Evolutionary conservation across 2,797 vertebrate species (phyloP).

Genomic region (Gambelia wislizenii): DNA sequence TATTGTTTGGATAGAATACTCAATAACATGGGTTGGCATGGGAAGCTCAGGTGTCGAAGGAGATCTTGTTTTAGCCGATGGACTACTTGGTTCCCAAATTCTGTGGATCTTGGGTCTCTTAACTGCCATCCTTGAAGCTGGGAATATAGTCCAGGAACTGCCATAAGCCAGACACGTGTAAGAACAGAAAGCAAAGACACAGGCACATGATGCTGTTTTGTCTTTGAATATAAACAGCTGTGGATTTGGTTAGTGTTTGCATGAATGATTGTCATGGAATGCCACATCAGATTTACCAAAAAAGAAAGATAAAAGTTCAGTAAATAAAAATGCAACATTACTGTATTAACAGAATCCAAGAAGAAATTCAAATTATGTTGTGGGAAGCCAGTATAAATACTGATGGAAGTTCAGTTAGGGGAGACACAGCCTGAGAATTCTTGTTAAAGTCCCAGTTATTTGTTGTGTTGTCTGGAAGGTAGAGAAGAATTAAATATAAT

Average conservation of each 20-base stretch:
- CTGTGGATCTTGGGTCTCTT: not conserved
- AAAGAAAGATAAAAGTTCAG: not conserved
- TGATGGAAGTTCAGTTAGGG: not conserved
- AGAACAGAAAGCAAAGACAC: not conserved
- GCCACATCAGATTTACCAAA: not conserved
- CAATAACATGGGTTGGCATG: fast-evolving
- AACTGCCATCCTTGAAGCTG: not conserved
- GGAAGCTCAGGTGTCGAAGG: not conserved
- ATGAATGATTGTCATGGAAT: too few species aligned
- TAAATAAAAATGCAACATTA: not conserved
- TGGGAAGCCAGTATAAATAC: not conserved
- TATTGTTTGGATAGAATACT: not conserved
- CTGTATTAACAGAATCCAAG: not conserved
- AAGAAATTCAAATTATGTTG: not conserved
- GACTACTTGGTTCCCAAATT: not conserved
- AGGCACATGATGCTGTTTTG: not conserved
- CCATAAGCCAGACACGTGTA: not conserved
- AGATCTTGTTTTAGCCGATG: not conserved
- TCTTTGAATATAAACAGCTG: not conserved
- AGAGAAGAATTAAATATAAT: not conserved
- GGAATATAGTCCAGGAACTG: not conserved
- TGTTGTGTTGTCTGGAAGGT: not conserved
- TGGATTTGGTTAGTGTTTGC: not conserved
- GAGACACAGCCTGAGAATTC: not conserved
- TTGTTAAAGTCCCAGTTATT: not conserved